Evolutionary conservation across 2,888 invertebrate genomes (phyloP).

Genomic region (Ferrisia virgata): DNA sequence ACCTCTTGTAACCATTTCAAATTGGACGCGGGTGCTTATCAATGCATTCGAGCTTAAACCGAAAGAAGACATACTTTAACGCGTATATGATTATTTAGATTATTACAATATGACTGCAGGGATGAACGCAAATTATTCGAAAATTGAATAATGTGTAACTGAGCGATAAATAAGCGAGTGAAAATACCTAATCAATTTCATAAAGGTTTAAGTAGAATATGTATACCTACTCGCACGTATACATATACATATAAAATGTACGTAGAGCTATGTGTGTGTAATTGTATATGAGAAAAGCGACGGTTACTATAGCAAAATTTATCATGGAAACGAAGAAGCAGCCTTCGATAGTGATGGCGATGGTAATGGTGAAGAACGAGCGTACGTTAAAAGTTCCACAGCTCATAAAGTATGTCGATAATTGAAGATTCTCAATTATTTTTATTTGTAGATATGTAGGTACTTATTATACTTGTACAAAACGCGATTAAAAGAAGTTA

Average conservation of each 20-base stretch:
- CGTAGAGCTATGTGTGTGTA: neutral
- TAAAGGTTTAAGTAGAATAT: neutral
- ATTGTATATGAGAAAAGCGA: neutral
- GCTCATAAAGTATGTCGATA: neutral
- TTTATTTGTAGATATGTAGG: too few species aligned
- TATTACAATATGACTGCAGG: slow-evolving; percentile 4
- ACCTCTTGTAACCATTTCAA: too few species aligned
- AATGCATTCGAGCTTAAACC: neutral
- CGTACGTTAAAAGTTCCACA: neutral
- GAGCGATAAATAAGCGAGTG: slow-evolving; percentile 24
- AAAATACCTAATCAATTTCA: slow-evolving; percentile 30
- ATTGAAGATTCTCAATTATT: slow-evolving; percentile 26
- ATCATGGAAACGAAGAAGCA: neutral
- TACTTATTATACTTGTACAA: neutral
- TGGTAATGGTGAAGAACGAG: neutral
- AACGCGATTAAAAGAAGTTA: neutral
- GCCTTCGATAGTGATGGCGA: neutral
- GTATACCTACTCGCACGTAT: too few species aligned
- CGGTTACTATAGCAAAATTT: neutral
- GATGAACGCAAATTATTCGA: slow-evolving; percentile 32
- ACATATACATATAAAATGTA: too few species aligned
- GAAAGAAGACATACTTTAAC: slow-evolving; percentile 32
- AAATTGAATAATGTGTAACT: slow-evolving; percentile 34
- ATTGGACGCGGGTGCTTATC: neutral
- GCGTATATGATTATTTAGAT: slow-evolving; percentile 22